Evolutionary conservation across 1,140 invertebrate genomes (phyloP), one percentile per base, ranked within the genome.

Genomic region (Spodoptera litura): DNA sequence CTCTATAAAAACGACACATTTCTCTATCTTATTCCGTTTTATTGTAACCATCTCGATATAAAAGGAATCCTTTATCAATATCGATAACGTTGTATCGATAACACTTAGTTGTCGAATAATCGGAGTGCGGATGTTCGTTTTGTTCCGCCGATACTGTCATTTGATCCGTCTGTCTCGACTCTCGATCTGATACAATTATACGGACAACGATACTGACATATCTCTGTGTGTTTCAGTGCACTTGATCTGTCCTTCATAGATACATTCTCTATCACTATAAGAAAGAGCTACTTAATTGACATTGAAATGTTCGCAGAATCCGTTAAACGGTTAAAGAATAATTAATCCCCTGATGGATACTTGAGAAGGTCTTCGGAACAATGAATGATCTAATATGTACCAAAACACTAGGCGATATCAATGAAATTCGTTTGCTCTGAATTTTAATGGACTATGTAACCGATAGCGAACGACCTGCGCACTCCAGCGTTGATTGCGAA

Each of bases 401-500:
- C 6, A n/a, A 44, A 62, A 58, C 56, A 58, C 2, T 20, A 9
- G 35, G n/a, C 38, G 35, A 64, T 38, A 62, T 62, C 13, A 44
- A 15, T 44, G 44, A 49, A 49, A 66, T 20, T 66, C n/a, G 12
- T 20, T 49, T 66, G 62, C n/a, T 49, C 35, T 11, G 38, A 49
- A 44, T 66, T 49, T 49, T 12, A 66, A 49, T 49, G 38, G 49
- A 4, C 10, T 66, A 25, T 27, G 38, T 52, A 68, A 27, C 64
- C 20, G 10, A 52, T 52, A 68, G 11, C 49, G 20, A n/a, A 25
- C 38, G 49, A 68, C 44, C 64, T 52, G 10, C 64, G 20, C 49
- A 52, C 49, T 68, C 20, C 49, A 68, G 11, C 64, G 49, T 68
- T 68, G 64, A 68, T 68, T 68, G 49, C 64, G 64, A 68, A 68